Conservation (phyloP, 2,888 invertebrate genomes). For the Meganola albula region DNA sequence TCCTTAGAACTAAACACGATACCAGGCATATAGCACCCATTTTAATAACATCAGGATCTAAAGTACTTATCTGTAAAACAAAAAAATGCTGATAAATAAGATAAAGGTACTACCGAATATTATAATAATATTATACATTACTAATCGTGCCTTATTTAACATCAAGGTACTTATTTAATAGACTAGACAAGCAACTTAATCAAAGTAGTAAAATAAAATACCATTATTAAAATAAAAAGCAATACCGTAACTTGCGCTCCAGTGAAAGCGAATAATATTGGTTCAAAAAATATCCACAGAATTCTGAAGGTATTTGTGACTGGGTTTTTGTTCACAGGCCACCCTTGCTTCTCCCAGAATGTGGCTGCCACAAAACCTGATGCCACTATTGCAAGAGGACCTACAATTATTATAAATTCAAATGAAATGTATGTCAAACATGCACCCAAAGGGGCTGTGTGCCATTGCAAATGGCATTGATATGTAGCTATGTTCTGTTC, state of each 20-base stretch:
- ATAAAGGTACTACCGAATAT: too few relatives aligned
- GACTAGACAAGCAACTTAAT: neutral
- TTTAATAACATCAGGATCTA: slow-evolving; percentile 80
- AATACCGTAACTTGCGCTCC: slow-evolving; percentile 88
- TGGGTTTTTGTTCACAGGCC: slow-evolving; percentile 85
- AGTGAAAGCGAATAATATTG: slow-evolving; percentile 91
- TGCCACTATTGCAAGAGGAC: slow-evolving; percentile 84
- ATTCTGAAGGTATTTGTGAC: slow-evolving; percentile 86
- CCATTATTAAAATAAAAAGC: neutral
- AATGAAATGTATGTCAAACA: neutral
- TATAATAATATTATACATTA: too few relatives aligned
- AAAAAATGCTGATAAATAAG: slow-evolving; percentile 6
- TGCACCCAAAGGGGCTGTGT: neutral
- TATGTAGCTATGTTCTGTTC: too few relatives aligned
- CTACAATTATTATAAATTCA: slow-evolving; percentile 36
- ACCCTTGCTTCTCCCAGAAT: slow-evolving; percentile 85
- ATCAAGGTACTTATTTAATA: too few relatives aligned
- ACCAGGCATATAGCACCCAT: slow-evolving; percentile 81
- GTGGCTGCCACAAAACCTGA: slow-evolving; percentile 84
- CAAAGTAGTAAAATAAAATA: neutral
- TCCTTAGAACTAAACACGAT: slow-evolving; percentile 77
- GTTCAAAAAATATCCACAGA: slow-evolving; percentile 93
- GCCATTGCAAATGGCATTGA: too few relatives aligned
- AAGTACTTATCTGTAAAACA: slow-evolving; percentile 66
- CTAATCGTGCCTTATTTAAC: too few relatives aligned